Percentiles rank a stretch among this genome's conserved stretches.
These are phyloP conservation scores for Mylabris phalerata DNA, from an alignment of 1,140 invertebrate genomes.

Conservation along the genomic window DNA sequence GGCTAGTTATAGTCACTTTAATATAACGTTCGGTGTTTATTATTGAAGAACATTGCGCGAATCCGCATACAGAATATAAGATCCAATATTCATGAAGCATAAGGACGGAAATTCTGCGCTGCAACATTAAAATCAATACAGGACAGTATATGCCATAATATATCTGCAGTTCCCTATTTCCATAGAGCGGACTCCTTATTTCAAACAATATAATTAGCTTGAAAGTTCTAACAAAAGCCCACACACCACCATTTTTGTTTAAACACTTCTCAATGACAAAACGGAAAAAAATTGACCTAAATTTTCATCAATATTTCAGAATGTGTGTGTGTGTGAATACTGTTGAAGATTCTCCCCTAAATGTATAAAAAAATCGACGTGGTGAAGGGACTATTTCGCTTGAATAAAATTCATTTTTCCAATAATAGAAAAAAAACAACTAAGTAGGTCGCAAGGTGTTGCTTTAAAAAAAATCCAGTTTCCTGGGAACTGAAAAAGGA, in stretches of 20 bases:
- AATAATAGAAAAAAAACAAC: slow-evolving; percentile 2
- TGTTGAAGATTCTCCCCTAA: no score
- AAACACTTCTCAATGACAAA: no score
- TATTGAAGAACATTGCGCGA: slow-evolving; percentile 26
- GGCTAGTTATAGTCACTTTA: slow-evolving; percentile 21
- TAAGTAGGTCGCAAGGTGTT: slow-evolving; percentile 17
- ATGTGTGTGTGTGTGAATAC: no score
- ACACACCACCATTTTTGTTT: no score
- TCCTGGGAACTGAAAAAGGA: slow-evolving; percentile 19
- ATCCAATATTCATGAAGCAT: slow-evolving; percentile 32
- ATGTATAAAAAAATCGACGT: no score
- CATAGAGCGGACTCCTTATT: slow-evolving; percentile 20
- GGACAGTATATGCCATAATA: slow-evolving; percentile 38
- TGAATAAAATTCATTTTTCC: slow-evolving; percentile 15
- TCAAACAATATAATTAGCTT: not conserved
- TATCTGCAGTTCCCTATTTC: slow-evolving; percentile 38
- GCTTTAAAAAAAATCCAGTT: slow-evolving; percentile 16
- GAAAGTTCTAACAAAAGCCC: not conserved
- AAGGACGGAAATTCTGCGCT: slow-evolving; percentile 33
- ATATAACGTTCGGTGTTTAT: slow-evolving; percentile 28
- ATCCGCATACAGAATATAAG: slow-evolving; percentile 26
- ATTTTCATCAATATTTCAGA: no score
- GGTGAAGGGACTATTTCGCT: not conserved
- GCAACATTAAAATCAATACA: slow-evolving; percentile 41
- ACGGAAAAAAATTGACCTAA: no score